A percentile compares a stretch with the other conserved stretches of the same genome.
These are phyloP conservation scores for Drosophila pruinosa DNA, from an alignment of 1,140 invertebrate species.

Conservation along the genomic window DNA sequence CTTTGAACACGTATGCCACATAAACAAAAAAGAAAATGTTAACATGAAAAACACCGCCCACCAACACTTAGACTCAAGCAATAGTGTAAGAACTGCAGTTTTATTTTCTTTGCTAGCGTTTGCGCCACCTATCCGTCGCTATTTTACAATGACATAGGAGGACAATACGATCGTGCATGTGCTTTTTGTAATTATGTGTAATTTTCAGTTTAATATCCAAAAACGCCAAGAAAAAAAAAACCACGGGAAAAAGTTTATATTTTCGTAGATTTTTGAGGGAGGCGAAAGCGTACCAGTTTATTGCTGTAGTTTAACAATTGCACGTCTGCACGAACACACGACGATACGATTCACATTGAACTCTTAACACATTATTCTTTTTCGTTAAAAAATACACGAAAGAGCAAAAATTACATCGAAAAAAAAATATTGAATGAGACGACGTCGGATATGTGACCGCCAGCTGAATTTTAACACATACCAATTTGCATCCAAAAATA, in stretches of 20 bases:
- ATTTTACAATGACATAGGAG: neutral
- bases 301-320: slow-evolving; percentile 46
- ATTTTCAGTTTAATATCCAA: slow-evolving; percentile 22
- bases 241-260: slow-evolving; percentile 20
- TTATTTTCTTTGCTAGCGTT: slow-evolving; percentile 1
- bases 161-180: neutral
- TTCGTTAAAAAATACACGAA: slow-evolving; percentile 51
- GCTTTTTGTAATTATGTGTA: slow-evolving; percentile 19
- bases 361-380: slow-evolving; percentile 49
- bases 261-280: slow-evolving; percentile 2
- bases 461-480: neutral
- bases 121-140: neutral
- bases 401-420: slow-evolving; percentile 51
- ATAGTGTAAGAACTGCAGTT: slow-evolving; percentile 6
- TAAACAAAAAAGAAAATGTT: slow-evolving; percentile 63
- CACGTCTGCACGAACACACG: slow-evolving; percentile 51
- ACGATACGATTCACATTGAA: slow-evolving; percentile 51
- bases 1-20: slow-evolving; percentile 61
- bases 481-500: too few relatives aligned
- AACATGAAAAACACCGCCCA: slow-evolving; percentile 48
- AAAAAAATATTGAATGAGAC: slow-evolving; percentile 52
- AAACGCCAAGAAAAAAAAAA: neutral
- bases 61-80: slow-evolving; percentile 17
- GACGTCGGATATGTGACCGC: slow-evolving; percentile 15
- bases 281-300: slow-evolving; percentile 39